Percentiles rank a stretch among this genome's conserved stretches.
Conservation (phyloP, 2,797 vertebrate species). For the Pseudochirops cupreus region DNA sequence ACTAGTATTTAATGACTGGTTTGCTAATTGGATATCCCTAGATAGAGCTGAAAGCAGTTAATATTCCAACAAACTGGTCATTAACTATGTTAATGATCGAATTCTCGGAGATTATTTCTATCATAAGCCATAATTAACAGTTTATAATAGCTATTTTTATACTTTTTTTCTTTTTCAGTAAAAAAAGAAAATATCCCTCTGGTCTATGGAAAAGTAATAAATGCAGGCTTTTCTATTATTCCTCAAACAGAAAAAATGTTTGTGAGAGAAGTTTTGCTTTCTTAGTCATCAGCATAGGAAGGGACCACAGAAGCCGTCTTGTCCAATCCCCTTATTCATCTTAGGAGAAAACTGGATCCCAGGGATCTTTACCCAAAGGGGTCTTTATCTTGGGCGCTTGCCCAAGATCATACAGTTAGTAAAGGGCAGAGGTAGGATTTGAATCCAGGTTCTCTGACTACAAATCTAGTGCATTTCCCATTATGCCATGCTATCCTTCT, state of each 20-base stretch:
- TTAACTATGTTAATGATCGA: slow-evolving; percentile 84
- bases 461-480: not conserved
- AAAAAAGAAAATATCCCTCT: slow-evolving; percentile 61
- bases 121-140: slow-evolving; percentile 82
- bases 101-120: slow-evolving; percentile 82
- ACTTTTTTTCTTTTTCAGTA: slow-evolving; percentile 45
- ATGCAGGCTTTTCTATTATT: not conserved
- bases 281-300: slow-evolving; percentile 7
- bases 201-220: slow-evolving; percentile 35
- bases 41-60: slow-evolving; percentile 81
- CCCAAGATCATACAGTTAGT: not conserved
- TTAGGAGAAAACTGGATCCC: not conserved
- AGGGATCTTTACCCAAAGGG: not conserved
- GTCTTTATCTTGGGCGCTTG: not conserved
- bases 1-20: slow-evolving; percentile 83
- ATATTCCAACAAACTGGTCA: slow-evolving; percentile 81
- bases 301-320: not conserved
- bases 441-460: not conserved
- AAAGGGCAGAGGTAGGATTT: not conserved
- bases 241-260: slow-evolving; percentile 1
- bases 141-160: slow-evolving; percentile 79
- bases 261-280: slow-evolving; percentile 32
- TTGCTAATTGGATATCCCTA: slow-evolving; percentile 84
- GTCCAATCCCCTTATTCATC: not conserved
- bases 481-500: not conserved